Conservation (phyloP, 2,888 invertebrate genomes). For the Phalera bucephala region DNA sequence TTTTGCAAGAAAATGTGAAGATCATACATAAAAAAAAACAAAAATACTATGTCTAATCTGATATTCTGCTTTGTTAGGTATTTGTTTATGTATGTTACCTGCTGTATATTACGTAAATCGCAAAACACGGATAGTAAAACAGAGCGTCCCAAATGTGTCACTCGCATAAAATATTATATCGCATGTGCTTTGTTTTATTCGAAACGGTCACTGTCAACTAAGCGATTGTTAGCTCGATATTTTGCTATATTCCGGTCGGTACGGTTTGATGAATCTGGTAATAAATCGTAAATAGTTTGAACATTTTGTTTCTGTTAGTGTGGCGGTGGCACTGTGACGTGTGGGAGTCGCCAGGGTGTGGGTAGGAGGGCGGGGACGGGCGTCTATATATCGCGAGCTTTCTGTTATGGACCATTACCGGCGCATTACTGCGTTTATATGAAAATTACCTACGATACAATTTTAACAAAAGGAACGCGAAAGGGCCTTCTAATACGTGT, state of each 20-base stretch:
- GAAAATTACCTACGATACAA: no score
- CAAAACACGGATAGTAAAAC: no score
- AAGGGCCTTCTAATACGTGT: conserved; percentile 31
- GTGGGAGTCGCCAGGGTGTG: no score
- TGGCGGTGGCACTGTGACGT: conserved; percentile 24
- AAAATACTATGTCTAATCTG: conserved; percentile 40
- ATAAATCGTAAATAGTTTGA: conserved; percentile 55
- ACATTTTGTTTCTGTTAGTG: conserved; percentile 51
- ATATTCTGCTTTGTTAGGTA: no score
- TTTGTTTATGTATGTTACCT: no score
- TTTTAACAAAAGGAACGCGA: no score
- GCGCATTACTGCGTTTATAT: conserved; percentile 63
- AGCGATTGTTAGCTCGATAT: no score
- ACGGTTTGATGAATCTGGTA: conserved; percentile 49
- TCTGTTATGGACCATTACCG: conserved; percentile 69
- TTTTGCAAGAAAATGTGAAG: no score
- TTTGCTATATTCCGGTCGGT: conserved; percentile 36
- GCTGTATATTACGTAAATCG: no score
- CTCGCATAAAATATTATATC: no score
- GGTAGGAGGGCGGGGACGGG: no score
- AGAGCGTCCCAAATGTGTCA: no score
- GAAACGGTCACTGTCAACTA: conserved; percentile 34
- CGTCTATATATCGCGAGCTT: conserved; percentile 59
- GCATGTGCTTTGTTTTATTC: conserved; percentile 43
- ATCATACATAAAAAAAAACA: conserved; percentile 29